Evolutionary conservation across 2,888 invertebrate species (phyloP), one percentile per base, ranked within the genome.

Genomic region (Luffia ferchaultella): DNA sequence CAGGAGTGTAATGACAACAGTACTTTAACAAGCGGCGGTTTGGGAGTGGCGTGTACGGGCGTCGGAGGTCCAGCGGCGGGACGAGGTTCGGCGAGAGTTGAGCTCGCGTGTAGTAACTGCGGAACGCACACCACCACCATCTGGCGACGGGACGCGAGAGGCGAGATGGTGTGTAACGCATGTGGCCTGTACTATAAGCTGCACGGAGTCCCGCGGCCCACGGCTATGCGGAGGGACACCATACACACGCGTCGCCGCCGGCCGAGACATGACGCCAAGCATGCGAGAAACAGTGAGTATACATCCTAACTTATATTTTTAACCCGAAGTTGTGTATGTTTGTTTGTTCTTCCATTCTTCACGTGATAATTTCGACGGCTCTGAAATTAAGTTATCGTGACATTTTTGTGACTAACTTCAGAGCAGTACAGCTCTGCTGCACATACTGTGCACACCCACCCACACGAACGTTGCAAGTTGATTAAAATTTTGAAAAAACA

Each of bases 151-250:
- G 98, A 98, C 82, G 90, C 95, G 65, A 91, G 94, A 65, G 98
- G 98, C 1, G 97, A 98, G 85, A 97, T 98, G 88, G 98, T 98
- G 53, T 98, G 98, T 82, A 98, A 98, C 82, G 98, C 98, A 42
- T 98, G 98, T 74, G 98, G 98, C 0, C 88, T 98, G 41, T 98
- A 98, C 85, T 98, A 91, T 85, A 98, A 98, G 82, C 86, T 98
- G 60, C 98, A 98, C 78, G 95, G 95, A 57, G 92, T 96, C 50
- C 94, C 95, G 75, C 88, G 97, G 53, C 97, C 97, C 18, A 89
- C 94, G 60, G 94, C 96, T 52, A 98, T 98, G 97, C 88, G 96
- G 62, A 92, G 97, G 63, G 97, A 97, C 73, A 97, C 96, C 44
- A 97, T 98, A 62, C 97, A 97, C 76, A 96, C 96, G 52, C 86